Base-by-base conservation (phyloP, 2,797 vertebrate species). In the Sebastolobus alascanus region DNA sequence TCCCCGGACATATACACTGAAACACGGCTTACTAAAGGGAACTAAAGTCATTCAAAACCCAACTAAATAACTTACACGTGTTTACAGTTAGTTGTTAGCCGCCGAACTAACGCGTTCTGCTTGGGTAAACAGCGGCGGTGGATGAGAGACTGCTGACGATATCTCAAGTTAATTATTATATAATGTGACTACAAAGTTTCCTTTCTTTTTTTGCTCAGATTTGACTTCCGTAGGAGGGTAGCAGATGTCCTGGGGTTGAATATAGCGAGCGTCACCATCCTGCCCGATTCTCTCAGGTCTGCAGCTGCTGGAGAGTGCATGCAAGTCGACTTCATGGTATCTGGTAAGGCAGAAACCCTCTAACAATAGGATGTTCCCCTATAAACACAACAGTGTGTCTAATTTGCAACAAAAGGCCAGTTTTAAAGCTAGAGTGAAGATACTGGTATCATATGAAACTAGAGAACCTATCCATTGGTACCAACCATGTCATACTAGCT, bases 221-320 rank as follows among this genome's bases (percentile, higher is more conserved):
- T 65, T 84, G 94, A 95, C 64, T 96, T 97, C 87, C 94, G 95
- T 22, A 88, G 4, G 3, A 92, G 90, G 56, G 94, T 96, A 16
- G 93, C 95, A 20, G 25, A 71, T 1, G 90, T 91, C 22, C 75
- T 96, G 37, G 4, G 33, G 25, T 1, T 93, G 33, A 20, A 75
- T 4, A 52, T 35, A 0, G 87, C 89, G 9, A 92, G 90, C 84
- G 61, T 97, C 67, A 95, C 94, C 33, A 92, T 97, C 82, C 86
- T 96, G 71, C 78, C 94, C 0, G 40, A 33, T 13, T 90, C 89
- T 35, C 92, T 92, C 8, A 9, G 29, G 3, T 4, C 75, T 46
- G 58, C 10, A 25, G 10, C 50, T 1, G 43, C 8, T 3, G 84
- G 80, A 61, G 61, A 1, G 1, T 97, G 96, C 74, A 94, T 95